Conservation (phyloP, 2,888 invertebrate genomes). For the Spodoptera littoralis region DNA sequence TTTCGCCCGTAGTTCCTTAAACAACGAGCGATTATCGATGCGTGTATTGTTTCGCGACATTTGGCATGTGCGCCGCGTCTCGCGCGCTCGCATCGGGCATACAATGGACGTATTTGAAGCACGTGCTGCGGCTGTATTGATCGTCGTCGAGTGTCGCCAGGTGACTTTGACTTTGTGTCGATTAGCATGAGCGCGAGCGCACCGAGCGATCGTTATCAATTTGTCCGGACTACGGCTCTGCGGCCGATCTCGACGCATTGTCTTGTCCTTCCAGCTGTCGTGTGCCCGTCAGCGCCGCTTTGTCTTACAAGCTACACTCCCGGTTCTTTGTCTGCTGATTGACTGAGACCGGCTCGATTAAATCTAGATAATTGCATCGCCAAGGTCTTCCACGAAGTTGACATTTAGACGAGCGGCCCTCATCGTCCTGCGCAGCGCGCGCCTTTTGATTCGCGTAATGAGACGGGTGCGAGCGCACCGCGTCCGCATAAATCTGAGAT, state of each 20-base stretch:
- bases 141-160: conserved; percentile 73
- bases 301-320: conserved; percentile 70
- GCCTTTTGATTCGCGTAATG: conserved; percentile 82
- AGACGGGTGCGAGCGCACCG: conserved; percentile 78
- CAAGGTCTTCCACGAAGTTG: conserved; percentile 80
- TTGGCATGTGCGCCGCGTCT: conserved; percentile 84
- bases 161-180: conserved; percentile 78
- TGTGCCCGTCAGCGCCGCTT: conserved; percentile 70
- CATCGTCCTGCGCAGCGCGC: conserved; percentile 66
- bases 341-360: conserved; percentile 75
- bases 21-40: conserved; percentile 81
- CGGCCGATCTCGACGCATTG: conserved; percentile 75
- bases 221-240: conserved; percentile 74
- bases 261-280: conserved; percentile 79
- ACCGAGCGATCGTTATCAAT: conserved; percentile 81
- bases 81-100: conserved; percentile 77
- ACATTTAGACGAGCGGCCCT: conserved; percentile 78
- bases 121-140: conserved; percentile 85
- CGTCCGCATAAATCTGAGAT: conserved; percentile 82
- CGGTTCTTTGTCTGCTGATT: conserved; percentile 76
- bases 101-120: conserved; percentile 83
- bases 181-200: conserved; percentile 79
- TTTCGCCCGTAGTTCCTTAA: conserved; percentile 74
- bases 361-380: conserved; percentile 80
- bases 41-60: conserved; percentile 81